Base-by-base conservation (phyloP, 2,797 vertebrate species). In the Cossypha caffra region DNA sequence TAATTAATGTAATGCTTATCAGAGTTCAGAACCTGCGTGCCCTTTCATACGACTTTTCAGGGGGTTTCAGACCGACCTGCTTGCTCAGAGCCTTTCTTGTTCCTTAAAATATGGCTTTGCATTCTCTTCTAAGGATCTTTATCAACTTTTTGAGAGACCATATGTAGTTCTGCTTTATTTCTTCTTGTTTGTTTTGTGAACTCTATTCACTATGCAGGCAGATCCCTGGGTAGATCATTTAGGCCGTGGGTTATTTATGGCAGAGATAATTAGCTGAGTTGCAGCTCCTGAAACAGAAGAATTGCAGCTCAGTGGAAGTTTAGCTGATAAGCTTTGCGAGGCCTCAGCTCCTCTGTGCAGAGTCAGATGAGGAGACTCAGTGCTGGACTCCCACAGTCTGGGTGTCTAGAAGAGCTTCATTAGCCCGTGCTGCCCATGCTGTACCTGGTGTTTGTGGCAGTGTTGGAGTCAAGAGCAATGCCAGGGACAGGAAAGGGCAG, bases 201-300 rank as follows among this genome's bases (percentile, higher is more conserved):
- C 40, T 61, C 33, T 61, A 5, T 72, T 88, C 1, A 1, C 58
- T 55, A 3, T 88, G 58, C 58, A 47, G 54, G 47, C 80, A 84
- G 67, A 79, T 88, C 47, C 59, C 37, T 55, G 25, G 35, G 35
- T 62, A 62, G 62, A 50, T 78, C 21, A 26, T 51, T 75, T 61
- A 55, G 74, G 28, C 92, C 16, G 13, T 42, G 71, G 40, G 58
- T 88, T 94, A 88, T 93, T 94, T 91, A 55, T 79, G 72, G 78
- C 61, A 63, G 63, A 71, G 64, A 19, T 88, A 79, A 93, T 88
- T 86, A 87, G 48, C 75, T 83, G 72, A 90, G 52, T 88, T 90
- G 61, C 40, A 63, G 82, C 88, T 88, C 45, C 75, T 83, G 85
- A 90, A 94, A 77, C 92, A 77, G 75, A 82, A 91, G 90, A 87